Percentiles rank a stretch among this genome's conserved stretches.
phyloP scores from a whole-genome alignment of 2,797 vertebrate genomes.

The Chaunax sp. region DNA sequence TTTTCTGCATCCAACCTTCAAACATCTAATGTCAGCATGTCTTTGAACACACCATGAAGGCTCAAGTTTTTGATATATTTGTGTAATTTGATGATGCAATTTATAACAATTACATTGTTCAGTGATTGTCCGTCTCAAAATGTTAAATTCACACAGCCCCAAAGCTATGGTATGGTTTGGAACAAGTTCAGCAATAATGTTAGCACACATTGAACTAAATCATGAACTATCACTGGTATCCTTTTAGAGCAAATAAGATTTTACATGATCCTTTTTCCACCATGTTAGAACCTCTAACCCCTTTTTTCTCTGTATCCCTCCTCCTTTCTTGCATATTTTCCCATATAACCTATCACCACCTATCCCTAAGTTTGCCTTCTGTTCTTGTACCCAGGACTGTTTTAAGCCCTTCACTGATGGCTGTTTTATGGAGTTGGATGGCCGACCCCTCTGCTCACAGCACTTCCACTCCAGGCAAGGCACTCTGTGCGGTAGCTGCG shows the following conservation, averaged over 20 bases:
- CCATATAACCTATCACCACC: neutral
- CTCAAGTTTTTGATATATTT: neutral
- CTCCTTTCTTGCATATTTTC: neutral
- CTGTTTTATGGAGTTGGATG: conserved; percentile 89
- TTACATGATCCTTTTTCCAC: neutral
- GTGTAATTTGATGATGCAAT: neutral
- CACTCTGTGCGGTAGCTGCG: conserved; percentile 86
- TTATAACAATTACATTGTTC: neutral
- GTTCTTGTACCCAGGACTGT: conserved; percentile 85
- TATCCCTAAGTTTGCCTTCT: neutral
- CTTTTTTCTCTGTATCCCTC: neutral
- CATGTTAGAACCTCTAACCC: neutral
- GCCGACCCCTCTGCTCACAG: conserved; percentile 87
- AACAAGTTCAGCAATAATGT: neutral
- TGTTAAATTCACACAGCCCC: neutral
- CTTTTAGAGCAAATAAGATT: conserved; percentile 7
- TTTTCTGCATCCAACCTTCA: neutral
- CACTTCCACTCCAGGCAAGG: conserved; percentile 90
- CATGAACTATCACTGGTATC: neutral
- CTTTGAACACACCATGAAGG: neutral
- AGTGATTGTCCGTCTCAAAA: neutral
- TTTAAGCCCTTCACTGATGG: conserved; percentile 81
- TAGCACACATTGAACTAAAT: neutral
- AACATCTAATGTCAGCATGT: neutral
- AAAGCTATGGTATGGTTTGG: neutral